Base-by-base conservation (phyloP, 2,113 vertebrate genomes). In the Siniperca chuatsi region DNA sequence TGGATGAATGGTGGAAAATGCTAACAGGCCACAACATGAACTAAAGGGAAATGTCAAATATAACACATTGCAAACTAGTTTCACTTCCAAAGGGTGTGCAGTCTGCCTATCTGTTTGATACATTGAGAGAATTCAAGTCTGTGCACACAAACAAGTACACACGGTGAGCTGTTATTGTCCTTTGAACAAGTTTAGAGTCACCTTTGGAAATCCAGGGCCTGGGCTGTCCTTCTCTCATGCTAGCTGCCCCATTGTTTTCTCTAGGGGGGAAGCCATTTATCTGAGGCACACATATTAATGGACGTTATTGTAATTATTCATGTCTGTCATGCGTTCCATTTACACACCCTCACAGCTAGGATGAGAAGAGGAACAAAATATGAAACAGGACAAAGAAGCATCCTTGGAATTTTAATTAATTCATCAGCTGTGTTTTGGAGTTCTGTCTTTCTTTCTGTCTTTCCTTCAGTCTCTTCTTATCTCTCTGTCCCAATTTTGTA, bases 341-440 rank as follows among this genome's bases (percentile, higher is more conserved):
- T 84, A 80, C 64, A 87, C 52, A n/a, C 66, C 78, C 4, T 8
- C 46, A 79, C 70, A 78, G 52, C 40, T 11, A 35, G 76, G 42
- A 77, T 74, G 77, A 88, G 67, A 70, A 42, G 29, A 78, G 78
- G 66, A 64, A 42, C 52, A 68, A 85, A 84, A 87, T 81, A 71
- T 71, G 15, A 75, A 71, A 52, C 55, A 66, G 62, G 55, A 86
- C 86, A 75, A 78, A 78, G 82, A 81, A 72, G 18, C 78, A 57
- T 87, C 55, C 11, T 20, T 69, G 66, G 80, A 88, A 91, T 89
- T 78, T 78, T 62, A 88, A 90, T 88, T 11, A 81, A 86, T 71
- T 81, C 29, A 61, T 48, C 33, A 2, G 72, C n/a, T 9, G 1
- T 58, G 44, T 66, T 88, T 75, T 62, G 37, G 66, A 71, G 25